A percentile compares a stretch with the other conserved stretches of the same genome.
Evolutionary conservation across 2,797 vertebrate species (phyloP).

Genomic region (Triplophysa yarkandensis): DNA sequence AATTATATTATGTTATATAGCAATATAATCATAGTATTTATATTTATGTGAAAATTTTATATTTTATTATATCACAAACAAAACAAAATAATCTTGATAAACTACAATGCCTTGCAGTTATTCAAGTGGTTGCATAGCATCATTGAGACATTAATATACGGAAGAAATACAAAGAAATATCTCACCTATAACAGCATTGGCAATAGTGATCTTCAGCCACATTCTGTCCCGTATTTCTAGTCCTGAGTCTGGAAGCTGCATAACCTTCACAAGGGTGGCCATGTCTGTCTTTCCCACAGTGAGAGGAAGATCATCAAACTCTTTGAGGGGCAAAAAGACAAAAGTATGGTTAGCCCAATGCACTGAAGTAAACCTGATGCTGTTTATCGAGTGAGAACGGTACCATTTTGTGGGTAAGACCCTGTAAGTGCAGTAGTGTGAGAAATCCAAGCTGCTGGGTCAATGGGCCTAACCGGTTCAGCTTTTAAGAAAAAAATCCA

Average conservation of each 20-base stretch:
- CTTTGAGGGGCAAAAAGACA: slow-evolving; percentile 64
- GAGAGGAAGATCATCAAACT: slow-evolving; percentile 89
- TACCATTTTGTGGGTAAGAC: slow-evolving; percentile 95
- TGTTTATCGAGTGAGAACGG: background rate
- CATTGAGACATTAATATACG: background rate
- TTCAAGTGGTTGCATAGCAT: background rate
- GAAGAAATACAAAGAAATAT: background rate
- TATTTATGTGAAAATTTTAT: no score
- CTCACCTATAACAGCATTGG: slow-evolving; percentile 94
- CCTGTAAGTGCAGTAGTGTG: slow-evolving; percentile 94
- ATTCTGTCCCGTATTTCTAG: slow-evolving; percentile 96
- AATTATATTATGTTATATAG: no score
- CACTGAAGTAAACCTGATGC: background rate
- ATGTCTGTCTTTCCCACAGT: slow-evolving; percentile 93
- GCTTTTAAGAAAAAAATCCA: slow-evolving; percentile 68
- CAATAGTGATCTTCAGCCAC: slow-evolving; percentile 98
- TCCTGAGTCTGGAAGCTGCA: slow-evolving; percentile 94
- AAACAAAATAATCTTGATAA: background rate
- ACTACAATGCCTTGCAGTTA: no score
- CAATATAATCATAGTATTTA: no score
- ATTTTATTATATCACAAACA: background rate
- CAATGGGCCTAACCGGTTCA: slow-evolving; percentile 94
- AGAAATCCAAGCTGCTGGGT: slow-evolving; percentile 95
- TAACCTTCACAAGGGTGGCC: slow-evolving; percentile 93
- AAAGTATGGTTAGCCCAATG: slow-evolving; percentile 4